Evolutionary conservation across 2,113 vertebrate species (phyloP), one percentile per base, ranked within the genome.

Genomic region (Leuciscus idus): DNA sequence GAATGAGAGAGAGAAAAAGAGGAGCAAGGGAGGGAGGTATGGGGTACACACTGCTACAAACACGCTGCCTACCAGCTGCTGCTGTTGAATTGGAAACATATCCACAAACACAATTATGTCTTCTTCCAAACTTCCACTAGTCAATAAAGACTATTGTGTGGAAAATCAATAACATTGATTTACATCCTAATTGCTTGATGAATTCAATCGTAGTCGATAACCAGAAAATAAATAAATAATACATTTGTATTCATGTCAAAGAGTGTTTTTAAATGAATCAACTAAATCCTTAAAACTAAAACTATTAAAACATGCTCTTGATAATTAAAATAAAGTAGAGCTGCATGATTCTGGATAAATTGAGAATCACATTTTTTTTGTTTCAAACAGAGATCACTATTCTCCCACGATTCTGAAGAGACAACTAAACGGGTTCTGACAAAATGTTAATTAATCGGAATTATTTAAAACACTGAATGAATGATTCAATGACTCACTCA

Each of bases 61-160:
- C 91, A 94, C 94, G 94, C 95, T 95, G 92, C 93, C 87, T 92
- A 93, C 95, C 97, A 98, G 97, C 96, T 98, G 97, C 94, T 96
- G 95, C 93, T 93, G 91, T 92, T 93, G 93, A 84, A 73, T 78
- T 39, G 59, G 19, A 83, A 79, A 83, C 88, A 87, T 61, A 85
- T 83, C 68, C 83, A 72, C 85, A 66, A 80, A 81, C 79, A 91
- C 93, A 94, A 94, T 94, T 93, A 95, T 83, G 86, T 81, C 64
- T 57, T 73, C 86, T 61, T 19, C 21, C 52, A 85, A 87, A 85
- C 78, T 74, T 83, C 79, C 52, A 76, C 12, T 33, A 64, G 64
- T 33, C 36, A 72, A 72, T 64, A 19, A 30, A 52, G 61, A 75
- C 10, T 19, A 50, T n/a, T 52, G 26, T 61, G 55, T 21, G 81